Evolutionary conservation across 2,113 vertebrate species (phyloP).

Genomic region (Marmota monax): DNA sequence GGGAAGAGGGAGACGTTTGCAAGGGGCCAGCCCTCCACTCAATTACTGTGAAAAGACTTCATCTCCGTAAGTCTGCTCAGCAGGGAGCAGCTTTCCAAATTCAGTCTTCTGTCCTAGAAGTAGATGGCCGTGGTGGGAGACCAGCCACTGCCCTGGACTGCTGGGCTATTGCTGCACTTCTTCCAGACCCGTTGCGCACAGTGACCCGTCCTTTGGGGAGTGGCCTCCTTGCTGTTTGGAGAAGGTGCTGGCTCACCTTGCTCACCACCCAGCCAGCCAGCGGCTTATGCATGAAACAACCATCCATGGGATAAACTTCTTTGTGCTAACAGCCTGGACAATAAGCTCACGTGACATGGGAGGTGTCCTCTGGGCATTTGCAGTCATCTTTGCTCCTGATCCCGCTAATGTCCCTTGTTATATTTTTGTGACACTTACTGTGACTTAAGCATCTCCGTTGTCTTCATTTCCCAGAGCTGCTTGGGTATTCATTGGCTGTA

Average conservation of each 20-base stretch:
- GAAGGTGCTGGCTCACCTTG: accelerated
- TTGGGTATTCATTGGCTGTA: neutral
- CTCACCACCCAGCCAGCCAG: accelerated
- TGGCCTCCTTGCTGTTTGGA: accelerated
- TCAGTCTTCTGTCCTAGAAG: accelerated
- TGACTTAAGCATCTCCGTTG: neutral
- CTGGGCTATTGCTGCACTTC: accelerated
- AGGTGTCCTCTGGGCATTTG: neutral
- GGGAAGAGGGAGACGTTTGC: accelerated
- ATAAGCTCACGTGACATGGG: accelerated
- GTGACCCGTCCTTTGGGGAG: accelerated
- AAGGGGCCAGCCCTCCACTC: accelerated
- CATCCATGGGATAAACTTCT: no score
- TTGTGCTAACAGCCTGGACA: neutral
- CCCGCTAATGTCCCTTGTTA: neutral
- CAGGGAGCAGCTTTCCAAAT: neutral
- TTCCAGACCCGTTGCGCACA: neutral
- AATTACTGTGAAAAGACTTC: accelerated
- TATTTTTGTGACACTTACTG: neutral
- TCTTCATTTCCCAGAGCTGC: neutral
- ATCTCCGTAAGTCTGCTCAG: accelerated
- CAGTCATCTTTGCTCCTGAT: neutral
- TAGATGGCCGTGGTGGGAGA: accelerated
- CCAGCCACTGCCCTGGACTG: accelerated
- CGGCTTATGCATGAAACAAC: neutral